Base-by-base conservation (phyloP, 2,888 invertebrate genomes). In the Latheticus oryzae region DNA sequence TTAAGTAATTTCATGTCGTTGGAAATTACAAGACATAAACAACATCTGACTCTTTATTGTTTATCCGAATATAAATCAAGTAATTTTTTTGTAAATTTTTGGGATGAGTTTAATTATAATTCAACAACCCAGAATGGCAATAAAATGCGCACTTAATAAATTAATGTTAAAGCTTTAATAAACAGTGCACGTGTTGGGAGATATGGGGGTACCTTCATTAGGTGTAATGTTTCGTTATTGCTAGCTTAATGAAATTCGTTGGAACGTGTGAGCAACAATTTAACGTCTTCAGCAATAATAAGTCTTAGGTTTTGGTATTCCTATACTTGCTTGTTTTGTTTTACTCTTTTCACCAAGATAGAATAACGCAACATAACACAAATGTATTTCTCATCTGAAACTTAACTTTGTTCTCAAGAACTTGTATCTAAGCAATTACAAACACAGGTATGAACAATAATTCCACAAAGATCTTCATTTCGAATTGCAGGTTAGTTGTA, bases 131-230 rank as follows among this genome's bases (percentile, higher is more conserved):
- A 37, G 15, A 40, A 43, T 37, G 28, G 37, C 37, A 45, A 38
- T 54, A 54, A 37, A 52, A 54, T 54, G 53, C 45, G 33, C 53
- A 54, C 53, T 37, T 54, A 54, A 54, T 54, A 43, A 43, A 54
- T 54, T 54, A 54, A 42, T 33, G 52, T 52, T 54, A 37, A 33
- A 12, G 52, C 52, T 47, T 58, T 52, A 58, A 58, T 58, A 58
- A 58, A 58, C 52, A 52, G 45, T 45, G 52, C 58, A 58, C 52
- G 58, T 58, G 58, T 40, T 58, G 38, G 52, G 47, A 40, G 51
- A 57, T 52, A 58, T 58, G 58, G 52, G 45, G 58, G 58, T 52
- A 58, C 58, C 58, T 58, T 40, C 52, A 58, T 58, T 52, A 58
- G 47, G 58, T 52, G 38, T 58, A 58, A 58, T 58, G 47, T 58